Evolutionary conservation across 2,888 invertebrate genomes (phyloP), one percentile per base, ranked within the genome.

Genomic region (Sturmia bella): DNA sequence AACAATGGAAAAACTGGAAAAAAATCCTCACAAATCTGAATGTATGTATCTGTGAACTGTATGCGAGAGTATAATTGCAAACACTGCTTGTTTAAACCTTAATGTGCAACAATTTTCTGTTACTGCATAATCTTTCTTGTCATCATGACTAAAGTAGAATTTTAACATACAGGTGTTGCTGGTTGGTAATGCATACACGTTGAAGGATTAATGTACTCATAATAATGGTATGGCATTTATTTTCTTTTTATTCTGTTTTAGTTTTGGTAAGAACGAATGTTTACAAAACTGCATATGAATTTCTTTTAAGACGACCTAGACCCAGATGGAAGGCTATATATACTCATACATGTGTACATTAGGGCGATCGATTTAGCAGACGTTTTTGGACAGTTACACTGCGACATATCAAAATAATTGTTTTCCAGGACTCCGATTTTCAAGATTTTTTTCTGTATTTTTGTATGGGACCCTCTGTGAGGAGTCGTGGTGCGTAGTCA

Each of bases 31-130:
- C 56, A 57, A 57, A 54, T n/a, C 11, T 57, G 45, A 45, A 64
- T 24, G 50, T 54, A 64, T 24, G 50, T 54, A 56, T 43, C 41
- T 43, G 19, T 54, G 27, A 54, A 15, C 21, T 17, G 1, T 15
- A 13, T 37, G n/a, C n/a, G n/a, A n/a, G n/a, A n/a, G n/a, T n/a
- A 56, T 54, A 48, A 56, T 39, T 19, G 19, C 17, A 54, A 48
- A 56, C 19, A 63, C 63, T 15, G 68, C 75, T 59, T 15, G 68
- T 68, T 59, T 37, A 13, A 68, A 76, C 52, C 59, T 52, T 52
- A 70, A 56, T 57, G 27, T 56, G 69, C 69, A 77, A 63, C 77
- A 64, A 19, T 19, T 13, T 11, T n/a, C 48, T 56, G 56, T 21
- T 21, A 21, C 24, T 39, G n/a, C 50, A 52, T 0, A 57, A 57